Conservation (phyloP, 1,140 invertebrate genomes). For the Drosophila sucinea region DNA sequence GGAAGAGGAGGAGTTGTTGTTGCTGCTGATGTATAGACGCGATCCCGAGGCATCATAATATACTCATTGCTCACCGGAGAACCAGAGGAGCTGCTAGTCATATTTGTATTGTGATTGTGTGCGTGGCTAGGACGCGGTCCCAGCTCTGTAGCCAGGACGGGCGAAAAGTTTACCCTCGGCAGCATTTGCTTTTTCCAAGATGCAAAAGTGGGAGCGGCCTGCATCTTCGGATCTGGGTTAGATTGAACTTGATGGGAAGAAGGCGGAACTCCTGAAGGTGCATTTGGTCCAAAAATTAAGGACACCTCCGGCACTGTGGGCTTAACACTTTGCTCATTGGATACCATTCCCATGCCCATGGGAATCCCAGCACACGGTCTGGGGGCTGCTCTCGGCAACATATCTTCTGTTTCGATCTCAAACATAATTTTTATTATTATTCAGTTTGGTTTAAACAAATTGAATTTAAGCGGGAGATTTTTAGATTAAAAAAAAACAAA, state of each 20-base stretch:
- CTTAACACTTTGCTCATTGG: slow-evolving; percentile 38
- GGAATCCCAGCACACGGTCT: slow-evolving; percentile 62
- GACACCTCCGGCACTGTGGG: slow-evolving; percentile 76
- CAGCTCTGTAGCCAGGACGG: slow-evolving; percentile 56
- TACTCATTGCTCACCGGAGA: slow-evolving; percentile 49
- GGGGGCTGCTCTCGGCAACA: slow-evolving; percentile 69
- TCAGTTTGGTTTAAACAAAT: slow-evolving; percentile 28
- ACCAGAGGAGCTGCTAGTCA: slow-evolving; percentile 5
- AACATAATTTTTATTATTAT: slow-evolving; percentile 48
- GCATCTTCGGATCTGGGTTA: slow-evolving; percentile 42
- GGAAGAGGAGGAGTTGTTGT: neutral
- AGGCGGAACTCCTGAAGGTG: neutral
- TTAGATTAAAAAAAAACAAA: slow-evolving; percentile 1
- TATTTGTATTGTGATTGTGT: slow-evolving; percentile 12
- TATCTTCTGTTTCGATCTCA: slow-evolving; percentile 73
- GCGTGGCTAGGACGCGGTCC: slow-evolving; percentile 37
- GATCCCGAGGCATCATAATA: slow-evolving; percentile 38
- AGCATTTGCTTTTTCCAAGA: slow-evolving; percentile 78
- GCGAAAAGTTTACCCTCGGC: slow-evolving; percentile 69
- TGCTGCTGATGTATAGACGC: slow-evolving; percentile 15
- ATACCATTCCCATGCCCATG: slow-evolving; percentile 26
- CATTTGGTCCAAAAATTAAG: slow-evolving; percentile 62
- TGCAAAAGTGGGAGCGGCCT: slow-evolving; percentile 51
- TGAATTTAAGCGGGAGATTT: slow-evolving; percentile 59
- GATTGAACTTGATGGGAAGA: slow-evolving; percentile 13